Base-by-base conservation (phyloP, 2,888 invertebrate genomes). In the Chloroclystis v-ata region DNA sequence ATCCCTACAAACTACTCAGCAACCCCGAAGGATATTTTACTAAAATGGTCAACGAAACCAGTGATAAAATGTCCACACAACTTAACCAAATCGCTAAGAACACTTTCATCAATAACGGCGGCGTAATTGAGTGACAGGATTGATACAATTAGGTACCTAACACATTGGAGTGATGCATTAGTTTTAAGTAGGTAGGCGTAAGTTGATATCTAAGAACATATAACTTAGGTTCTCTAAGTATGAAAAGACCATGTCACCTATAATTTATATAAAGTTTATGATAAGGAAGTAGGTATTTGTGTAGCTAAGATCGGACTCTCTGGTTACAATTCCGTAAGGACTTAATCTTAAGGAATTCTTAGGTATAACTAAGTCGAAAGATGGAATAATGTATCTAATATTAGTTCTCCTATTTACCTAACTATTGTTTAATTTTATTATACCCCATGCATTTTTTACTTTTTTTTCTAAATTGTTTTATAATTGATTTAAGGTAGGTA, bases 41-140 rank as follows among this genome's bases (percentile, higher is more conserved):
- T 1, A 89, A 90, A 66, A 94, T 94, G 94, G 91, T 94, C 0
- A 89, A 90, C 43, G 91, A 93, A 65, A 92, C 92, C 37, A 93
- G 92, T 52, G 88, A 85, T 20, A 82, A 78, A 52, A 90, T 90
- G 86, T 78, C 84, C 9, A 62, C 75, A 25, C 84, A 84, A 54
- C 72, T 89, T 5, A 72, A 75, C 59, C 67, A 80, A 67, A 81
- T 86, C 52, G 88, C 89, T 8, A 84, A 81, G 61, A 78, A 81
- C 58, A 85, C 87, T 46, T 88, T 75, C 60, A 59, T 85, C 26
- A 74, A 69, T 56, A 80, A 65, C 54, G 83, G 82, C 28, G 85
- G 80, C 46, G 65, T 78, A 11, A 68, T 80, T 69, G 78, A 82
- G 59, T 39, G 20, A 39, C 39, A 28, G 12, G 16, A 39, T 45